Evolutionary conservation across 2,797 vertebrate species (phyloP).

Genomic region (Gymnoscopelus braueri): DNA sequence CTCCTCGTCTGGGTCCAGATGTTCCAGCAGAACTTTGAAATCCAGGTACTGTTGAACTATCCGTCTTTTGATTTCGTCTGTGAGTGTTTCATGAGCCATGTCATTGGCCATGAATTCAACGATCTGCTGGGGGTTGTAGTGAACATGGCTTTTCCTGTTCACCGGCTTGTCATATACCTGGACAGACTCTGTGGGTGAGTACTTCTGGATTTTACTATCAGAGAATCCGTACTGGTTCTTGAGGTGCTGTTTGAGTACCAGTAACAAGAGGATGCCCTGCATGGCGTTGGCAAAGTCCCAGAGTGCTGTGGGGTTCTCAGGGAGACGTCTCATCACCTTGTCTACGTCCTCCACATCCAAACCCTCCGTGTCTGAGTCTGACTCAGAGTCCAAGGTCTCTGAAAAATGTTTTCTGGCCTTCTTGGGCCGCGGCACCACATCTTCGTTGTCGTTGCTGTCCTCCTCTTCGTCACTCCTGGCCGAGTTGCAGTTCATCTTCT

Average conservation of each 20-base stretch:
- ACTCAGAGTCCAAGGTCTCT: slow-evolving; percentile 64
- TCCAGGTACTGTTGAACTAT: slow-evolving; percentile 96
- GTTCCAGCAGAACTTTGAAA: slow-evolving; percentile 97
- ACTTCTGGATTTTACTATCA: slow-evolving; percentile 99
- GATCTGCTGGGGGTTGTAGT: slow-evolving; percentile 94
- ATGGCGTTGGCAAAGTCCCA: slow-evolving; percentile 96
- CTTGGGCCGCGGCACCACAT: slow-evolving; percentile 84
- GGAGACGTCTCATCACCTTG: slow-evolving; percentile 92
- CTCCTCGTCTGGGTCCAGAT: slow-evolving; percentile 97
- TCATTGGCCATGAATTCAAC: slow-evolving; percentile 93
- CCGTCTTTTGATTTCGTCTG: slow-evolving; percentile 90
- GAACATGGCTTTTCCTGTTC: slow-evolving; percentile 90
- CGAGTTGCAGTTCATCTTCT: slow-evolving; percentile 71
- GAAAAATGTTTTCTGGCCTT: slow-evolving; percentile 83
- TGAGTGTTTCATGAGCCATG: slow-evolving; percentile 86
- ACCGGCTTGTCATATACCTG: slow-evolving; percentile 98
- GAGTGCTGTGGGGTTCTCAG: slow-evolving; percentile 89
- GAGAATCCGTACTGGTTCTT: slow-evolving; percentile 98
- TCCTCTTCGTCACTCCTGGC: slow-evolving; percentile 67
- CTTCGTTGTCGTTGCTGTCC: slow-evolving; percentile 57
- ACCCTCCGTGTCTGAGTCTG: slow-evolving; percentile 91
- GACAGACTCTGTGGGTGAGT: slow-evolving; percentile 96
- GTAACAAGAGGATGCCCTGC: slow-evolving; percentile 94
- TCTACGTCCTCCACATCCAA: slow-evolving; percentile 89
- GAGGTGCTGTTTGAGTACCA: slow-evolving; percentile 97